phyloP scores from a whole-genome alignment of 2,888 invertebrate species.

The Volucella zonaria region DNA sequence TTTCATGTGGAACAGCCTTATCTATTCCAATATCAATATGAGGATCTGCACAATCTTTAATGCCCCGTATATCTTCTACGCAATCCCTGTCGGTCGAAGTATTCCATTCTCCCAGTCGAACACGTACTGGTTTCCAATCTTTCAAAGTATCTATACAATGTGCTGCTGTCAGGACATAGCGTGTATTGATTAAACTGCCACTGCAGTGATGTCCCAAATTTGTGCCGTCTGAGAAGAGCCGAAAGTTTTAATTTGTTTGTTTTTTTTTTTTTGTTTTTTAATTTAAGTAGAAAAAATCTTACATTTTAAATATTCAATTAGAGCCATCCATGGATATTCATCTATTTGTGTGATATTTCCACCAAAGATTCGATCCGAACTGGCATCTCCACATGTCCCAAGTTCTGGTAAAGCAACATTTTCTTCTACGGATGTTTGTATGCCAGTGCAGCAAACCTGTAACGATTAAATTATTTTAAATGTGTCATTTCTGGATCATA shows the following conservation, averaged over 20 bases:
- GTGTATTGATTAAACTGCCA: conserved; percentile 85
- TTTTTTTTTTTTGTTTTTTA: background rate
- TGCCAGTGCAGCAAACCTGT: background rate
- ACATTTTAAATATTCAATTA: conserved; percentile 83
- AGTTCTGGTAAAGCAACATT: conserved; percentile 80
- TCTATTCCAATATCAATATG: conserved; percentile 86
- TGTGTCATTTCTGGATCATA: background rate
- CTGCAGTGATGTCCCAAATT: conserved; percentile 87
- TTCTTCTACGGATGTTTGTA: background rate
- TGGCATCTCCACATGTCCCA: conserved; percentile 84
- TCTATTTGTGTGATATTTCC: conserved; percentile 85
- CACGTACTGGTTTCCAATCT: conserved; percentile 84
- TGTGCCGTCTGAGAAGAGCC: conserved; percentile 74
- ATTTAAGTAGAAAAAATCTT: background rate
- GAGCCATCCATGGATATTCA: conserved; percentile 85
- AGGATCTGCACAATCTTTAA: conserved; percentile 85
- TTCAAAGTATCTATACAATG: conserved; percentile 88
- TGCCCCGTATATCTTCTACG: conserved; percentile 80
- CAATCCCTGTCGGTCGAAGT: conserved; percentile 86
- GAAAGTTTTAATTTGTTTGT: background rate
- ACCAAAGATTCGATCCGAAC: conserved; percentile 85
- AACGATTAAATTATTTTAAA: background rate
- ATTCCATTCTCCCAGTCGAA: conserved; percentile 83
- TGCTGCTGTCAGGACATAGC: conserved; percentile 89
- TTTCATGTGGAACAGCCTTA: conserved; percentile 86